Evolutionary conservation across 2,888 invertebrate species (phyloP).

Genomic region (Torymus auratus): DNA sequence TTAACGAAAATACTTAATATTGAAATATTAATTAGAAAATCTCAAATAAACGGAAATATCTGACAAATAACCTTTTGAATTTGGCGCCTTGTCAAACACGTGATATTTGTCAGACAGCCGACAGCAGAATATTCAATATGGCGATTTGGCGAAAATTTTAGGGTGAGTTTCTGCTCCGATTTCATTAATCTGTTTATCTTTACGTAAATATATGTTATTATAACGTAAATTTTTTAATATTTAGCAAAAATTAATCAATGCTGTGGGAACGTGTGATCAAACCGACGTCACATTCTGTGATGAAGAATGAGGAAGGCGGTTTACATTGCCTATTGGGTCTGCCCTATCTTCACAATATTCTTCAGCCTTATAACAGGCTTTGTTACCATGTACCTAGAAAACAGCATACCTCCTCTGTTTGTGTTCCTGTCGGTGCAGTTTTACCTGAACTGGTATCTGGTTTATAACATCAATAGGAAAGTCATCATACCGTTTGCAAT

Average conservation of each 20-base stretch:
- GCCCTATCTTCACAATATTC: conserved; percentile 65
- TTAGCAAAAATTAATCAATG: conserved; percentile 4
- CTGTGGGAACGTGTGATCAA: not conserved
- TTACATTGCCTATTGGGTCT: conserved; percentile 58
- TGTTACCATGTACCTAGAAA: conserved; percentile 65
- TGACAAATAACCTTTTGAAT: conserved; percentile 11
- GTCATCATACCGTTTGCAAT: conserved; percentile 57
- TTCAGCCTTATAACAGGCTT: conserved; percentile 65
- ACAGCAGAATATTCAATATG: conserved; percentile 30
- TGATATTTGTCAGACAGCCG: conserved; percentile 18
- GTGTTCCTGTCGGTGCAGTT: conserved; percentile 67
- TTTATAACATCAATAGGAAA: conserved; percentile 64
- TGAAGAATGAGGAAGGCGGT: conserved; percentile 52
- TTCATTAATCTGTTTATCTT: not conserved
- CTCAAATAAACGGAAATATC: no score
- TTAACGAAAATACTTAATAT: no score
- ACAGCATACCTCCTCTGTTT: conserved; percentile 64
- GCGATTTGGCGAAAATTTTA: conserved; percentile 3
- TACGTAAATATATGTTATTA: not conserved
- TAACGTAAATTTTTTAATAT: not conserved
- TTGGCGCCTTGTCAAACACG: conserved; percentile 14
- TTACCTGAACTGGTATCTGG: conserved; percentile 70
- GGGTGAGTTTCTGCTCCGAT: conserved; percentile 10
- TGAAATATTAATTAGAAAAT: no score
- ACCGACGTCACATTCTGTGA: conserved; percentile 6